These are phyloP conservation scores for Ennomos erosarius DNA, from an alignment of 2,888 invertebrate genomes.

Conservation along the genomic window DNA sequence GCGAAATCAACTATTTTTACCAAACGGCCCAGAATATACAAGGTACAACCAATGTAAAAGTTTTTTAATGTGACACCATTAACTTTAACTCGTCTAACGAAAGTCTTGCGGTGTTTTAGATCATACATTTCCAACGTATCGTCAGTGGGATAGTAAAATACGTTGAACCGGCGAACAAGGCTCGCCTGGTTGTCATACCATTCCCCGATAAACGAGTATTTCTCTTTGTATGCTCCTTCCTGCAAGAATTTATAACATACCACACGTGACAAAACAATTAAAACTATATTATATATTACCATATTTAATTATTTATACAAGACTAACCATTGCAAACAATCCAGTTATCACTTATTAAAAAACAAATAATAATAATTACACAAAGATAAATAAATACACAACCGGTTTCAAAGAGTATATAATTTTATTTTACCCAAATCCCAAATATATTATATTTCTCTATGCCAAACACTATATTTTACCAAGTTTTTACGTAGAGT, in stretches of 20 bases:
- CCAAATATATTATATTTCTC: no score
- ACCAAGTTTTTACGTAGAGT: no score
- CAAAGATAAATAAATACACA: no score
- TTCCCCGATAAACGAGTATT: slow-evolving; percentile 89
- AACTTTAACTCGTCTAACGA: slow-evolving; percentile 88
- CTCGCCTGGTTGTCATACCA: slow-evolving; percentile 94
- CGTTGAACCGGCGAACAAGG: slow-evolving; percentile 89
- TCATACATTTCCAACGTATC: slow-evolving; percentile 93
- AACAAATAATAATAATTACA: no score
- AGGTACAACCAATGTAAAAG: slow-evolving; percentile 90
- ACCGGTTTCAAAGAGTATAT: no score
- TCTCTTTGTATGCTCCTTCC: slow-evolving; percentile 82
- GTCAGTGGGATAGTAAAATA: slow-evolving; percentile 92
- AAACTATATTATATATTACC: no score
- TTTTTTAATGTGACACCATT: slow-evolving; percentile 87
- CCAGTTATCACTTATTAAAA: no score
- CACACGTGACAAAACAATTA: no score
- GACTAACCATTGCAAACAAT: slow-evolving; percentile 10
- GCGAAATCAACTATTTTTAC: slow-evolving; percentile 90
- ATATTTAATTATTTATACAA: no score
- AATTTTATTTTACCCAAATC: no score
- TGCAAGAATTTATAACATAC: slow-evolving; percentile 50
- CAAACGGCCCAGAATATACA: slow-evolving; percentile 90
- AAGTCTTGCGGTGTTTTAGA: slow-evolving; percentile 86
- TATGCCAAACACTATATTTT: no score